Evolutionary conservation across 1,140 invertebrate species (phyloP).

Genomic region (Drosophila watanabei): DNA sequence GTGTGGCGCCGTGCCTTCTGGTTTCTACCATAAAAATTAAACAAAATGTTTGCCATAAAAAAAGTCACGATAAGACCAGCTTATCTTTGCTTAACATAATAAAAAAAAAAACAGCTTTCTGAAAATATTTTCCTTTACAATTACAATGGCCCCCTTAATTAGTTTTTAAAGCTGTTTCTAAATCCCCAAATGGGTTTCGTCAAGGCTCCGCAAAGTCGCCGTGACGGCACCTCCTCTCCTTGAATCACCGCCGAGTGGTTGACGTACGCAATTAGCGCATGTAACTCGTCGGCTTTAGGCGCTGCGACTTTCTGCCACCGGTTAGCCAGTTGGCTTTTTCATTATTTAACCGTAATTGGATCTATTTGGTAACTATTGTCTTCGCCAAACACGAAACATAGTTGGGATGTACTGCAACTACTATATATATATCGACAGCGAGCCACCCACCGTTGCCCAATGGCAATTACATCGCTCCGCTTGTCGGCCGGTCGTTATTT

Average conservation of each 20-base stretch:
- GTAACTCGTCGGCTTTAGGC: constrained; percentile 36
- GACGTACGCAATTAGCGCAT: constrained; percentile 27
- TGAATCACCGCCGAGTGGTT: not conserved
- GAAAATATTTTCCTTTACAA: not conserved
- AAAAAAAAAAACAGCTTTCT: not conserved
- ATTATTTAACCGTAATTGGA: constrained; percentile 78
- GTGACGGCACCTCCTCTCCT: not conserved
- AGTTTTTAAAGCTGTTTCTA: not conserved
- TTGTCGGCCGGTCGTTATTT: constrained; percentile 26
- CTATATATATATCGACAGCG: constrained; percentile 20
- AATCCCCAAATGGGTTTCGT: not conserved
- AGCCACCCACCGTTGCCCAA: not conserved
- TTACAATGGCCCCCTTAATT: not conserved
- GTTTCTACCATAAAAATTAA: not conserved
- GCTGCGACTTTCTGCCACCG: constrained; percentile 28
- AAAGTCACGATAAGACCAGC: not conserved
- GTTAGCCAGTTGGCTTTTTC: constrained; percentile 39
- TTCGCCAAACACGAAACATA: constrained; percentile 30
- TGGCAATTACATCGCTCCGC: constrained; percentile 36
- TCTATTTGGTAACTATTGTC: constrained; percentile 73
- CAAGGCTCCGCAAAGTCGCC: not conserved
- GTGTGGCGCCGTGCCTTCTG: no score
- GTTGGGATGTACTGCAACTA: constrained; percentile 1
- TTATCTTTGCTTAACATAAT: not conserved
- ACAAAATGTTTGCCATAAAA: no score